Base-by-base conservation (phyloP, 1,140 invertebrate genomes). In the Drosophila prosaltans region DNA sequence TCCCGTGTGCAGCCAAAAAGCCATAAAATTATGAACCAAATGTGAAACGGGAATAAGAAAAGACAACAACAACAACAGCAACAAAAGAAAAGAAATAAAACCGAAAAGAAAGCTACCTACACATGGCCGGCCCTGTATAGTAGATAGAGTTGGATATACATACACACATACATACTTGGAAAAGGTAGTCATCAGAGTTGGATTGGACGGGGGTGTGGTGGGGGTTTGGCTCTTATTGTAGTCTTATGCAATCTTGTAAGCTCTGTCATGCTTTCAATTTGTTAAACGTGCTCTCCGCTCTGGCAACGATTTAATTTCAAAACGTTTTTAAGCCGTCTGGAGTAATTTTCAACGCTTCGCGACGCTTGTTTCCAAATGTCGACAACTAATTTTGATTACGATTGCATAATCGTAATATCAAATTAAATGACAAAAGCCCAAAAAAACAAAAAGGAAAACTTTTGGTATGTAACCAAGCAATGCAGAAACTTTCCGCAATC, bases 261-360 rank as follows among this genome's bases (percentile, higher is more conserved):
- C 74, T 76, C 65, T 72, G 70, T 28, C 72, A 73, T 79, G 75
- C 80, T 80, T 76, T 64, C 51, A 68, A 69, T 65, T 77, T 45
- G 55, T 48, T 78, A 78, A 77, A 69, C 79, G 61, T 61, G 67
- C 60, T 55, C 60, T 55, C 62, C 80, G 83, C 76, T 86, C 83
- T 55, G 80, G 30, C 84, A 74, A 59, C 62, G 67, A 88, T 89
- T 89, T 84, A 75, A 89, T 89, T 89, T 89, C 80, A 78, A 90
- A 89, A 89, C 69, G 68, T 70, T 48, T 72, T 72, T 51, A 83
- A 39, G 57, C 55, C 16, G 51, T 72, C 65, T 65, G 57, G 40
- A 65, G 74, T 69, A 83, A 89, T 89, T 89, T 89, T 89, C 78
- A 89, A 89, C 84, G 84, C 84, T 84, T 69, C 69, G 85, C 66